These are phyloP conservation scores for Periplaneta americana DNA, from an alignment of 1,140 invertebrate species.

Conservation along the genomic window DNA sequence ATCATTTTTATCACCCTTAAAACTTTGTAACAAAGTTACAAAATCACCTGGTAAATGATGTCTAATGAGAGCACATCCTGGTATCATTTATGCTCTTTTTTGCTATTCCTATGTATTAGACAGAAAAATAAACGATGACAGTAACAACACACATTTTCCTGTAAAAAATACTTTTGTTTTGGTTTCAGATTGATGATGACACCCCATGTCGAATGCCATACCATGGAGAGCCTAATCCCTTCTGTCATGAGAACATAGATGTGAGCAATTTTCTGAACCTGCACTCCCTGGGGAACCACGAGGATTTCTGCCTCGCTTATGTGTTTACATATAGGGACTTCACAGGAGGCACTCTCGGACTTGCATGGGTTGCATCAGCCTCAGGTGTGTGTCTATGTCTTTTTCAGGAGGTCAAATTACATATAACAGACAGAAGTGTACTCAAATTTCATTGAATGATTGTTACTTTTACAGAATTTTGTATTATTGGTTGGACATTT, in stretches of 20 bases:
- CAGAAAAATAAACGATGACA: too few relatives aligned
- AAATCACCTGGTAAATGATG: too few relatives aligned
- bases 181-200: slow-evolving; percentile 78
- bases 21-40: too few relatives aligned
- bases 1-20: too few relatives aligned
- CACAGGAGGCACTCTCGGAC: slow-evolving; percentile 89
- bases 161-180: not conserved
- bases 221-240: slow-evolving; percentile 77
- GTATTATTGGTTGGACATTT: too few relatives aligned
- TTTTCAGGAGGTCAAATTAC: not conserved
- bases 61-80: too few relatives aligned
- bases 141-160: not conserved
- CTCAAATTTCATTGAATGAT: too few relatives aligned
- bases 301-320: slow-evolving; percentile 97
- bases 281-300: slow-evolving; percentile 94
- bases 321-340: slow-evolving; percentile 98
- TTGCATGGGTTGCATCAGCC: slow-evolving; percentile 97
- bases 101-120: too few relatives aligned
- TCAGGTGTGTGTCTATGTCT: slow-evolving; percentile 44
- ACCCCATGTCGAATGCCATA: slow-evolving; percentile 61
- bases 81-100: too few relatives aligned
- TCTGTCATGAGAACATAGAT: slow-evolving; percentile 97
- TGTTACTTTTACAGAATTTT: too few relatives aligned
- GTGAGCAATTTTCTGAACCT: slow-evolving; percentile 99
- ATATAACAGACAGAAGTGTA: too few relatives aligned